Percentiles rank a stretch among this genome's conserved stretches.
Evolutionary conservation across 2,888 invertebrate species (phyloP).

Genomic region (Chorisops tibialis): DNA sequence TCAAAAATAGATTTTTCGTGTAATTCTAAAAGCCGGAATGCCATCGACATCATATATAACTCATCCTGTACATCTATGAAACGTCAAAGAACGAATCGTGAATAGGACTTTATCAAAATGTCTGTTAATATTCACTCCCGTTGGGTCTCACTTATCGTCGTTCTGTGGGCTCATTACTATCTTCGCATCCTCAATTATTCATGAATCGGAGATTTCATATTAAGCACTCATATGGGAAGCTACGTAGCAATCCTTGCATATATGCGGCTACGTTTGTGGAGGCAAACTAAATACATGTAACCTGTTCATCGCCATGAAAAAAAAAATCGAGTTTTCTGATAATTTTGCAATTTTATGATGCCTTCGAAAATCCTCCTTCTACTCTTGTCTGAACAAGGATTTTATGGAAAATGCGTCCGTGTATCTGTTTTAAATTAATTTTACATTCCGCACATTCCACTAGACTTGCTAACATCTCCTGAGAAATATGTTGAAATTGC

Average conservation of each 20-base stretch:
- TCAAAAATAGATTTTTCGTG: not conserved
- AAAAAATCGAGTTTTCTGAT: slow-evolving; percentile 2
- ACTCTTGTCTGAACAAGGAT: no score
- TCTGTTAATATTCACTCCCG: not conserved
- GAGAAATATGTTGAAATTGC: not conserved
- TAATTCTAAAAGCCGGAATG: not conserved
- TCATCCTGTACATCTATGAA: no score
- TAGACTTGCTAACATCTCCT: not conserved
- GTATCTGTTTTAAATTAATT: slow-evolving; percentile 16
- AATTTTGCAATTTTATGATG: slow-evolving; percentile 18
- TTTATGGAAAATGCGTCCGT: not conserved
- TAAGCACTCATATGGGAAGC: slow-evolving; percentile 7
- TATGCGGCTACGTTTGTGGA: not conserved
- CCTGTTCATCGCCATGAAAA: not conserved
- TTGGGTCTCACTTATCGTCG: slow-evolving; percentile 13
- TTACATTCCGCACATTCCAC: slow-evolving; percentile 1
- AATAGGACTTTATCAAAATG: not conserved
- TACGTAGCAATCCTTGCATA: not conserved
- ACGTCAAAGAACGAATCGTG: no score
- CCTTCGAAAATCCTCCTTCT: not conserved
- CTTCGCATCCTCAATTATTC: slow-evolving; percentile 20
- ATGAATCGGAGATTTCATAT: slow-evolving; percentile 22
- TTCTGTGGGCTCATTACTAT: slow-evolving; percentile 24
- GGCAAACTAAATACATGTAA: not conserved
- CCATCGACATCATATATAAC: not conserved